phyloP scores from a whole-genome alignment of 2,797 vertebrate species.

The Gymnodraco acuticeps region DNA sequence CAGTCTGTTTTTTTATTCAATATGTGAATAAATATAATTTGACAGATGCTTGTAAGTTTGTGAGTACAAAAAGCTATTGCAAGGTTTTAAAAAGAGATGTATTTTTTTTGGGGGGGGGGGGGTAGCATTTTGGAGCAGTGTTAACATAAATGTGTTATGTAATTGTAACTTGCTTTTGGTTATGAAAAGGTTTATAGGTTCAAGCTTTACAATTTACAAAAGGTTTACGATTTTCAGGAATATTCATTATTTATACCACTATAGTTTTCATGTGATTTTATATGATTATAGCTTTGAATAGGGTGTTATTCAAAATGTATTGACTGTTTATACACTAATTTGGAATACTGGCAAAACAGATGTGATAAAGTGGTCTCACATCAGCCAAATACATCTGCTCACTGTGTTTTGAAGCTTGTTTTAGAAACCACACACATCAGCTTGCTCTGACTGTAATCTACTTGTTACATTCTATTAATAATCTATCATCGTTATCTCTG shows the following conservation, averaged over 20 bases:
- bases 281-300: not conserved
- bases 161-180: too few relatives aligned
- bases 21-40: too few relatives aligned
- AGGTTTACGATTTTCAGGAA: not conserved
- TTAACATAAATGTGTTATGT: too few relatives aligned
- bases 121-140: too few relatives aligned
- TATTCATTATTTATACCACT: too few relatives aligned
- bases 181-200: too few relatives aligned
- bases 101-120: too few relatives aligned
- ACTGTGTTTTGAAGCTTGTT: not conserved
- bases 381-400: not conserved
- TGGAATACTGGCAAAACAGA: not conserved
- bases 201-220: not conserved
- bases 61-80: too few relatives aligned
- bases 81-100: too few relatives aligned
- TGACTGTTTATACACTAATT: not conserved
- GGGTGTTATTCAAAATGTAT: too few relatives aligned
- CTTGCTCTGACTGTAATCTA: not conserved
- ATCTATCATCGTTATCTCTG: not conserved
- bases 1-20: too few relatives aligned
- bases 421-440: conserved; percentile 1
- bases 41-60: too few relatives aligned
- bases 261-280: not conserved
- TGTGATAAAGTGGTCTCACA: not conserved
- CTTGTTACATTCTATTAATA: not conserved